Conservation (phyloP, 2,888 invertebrate species). For the Limnephilus lunatus region DNA sequence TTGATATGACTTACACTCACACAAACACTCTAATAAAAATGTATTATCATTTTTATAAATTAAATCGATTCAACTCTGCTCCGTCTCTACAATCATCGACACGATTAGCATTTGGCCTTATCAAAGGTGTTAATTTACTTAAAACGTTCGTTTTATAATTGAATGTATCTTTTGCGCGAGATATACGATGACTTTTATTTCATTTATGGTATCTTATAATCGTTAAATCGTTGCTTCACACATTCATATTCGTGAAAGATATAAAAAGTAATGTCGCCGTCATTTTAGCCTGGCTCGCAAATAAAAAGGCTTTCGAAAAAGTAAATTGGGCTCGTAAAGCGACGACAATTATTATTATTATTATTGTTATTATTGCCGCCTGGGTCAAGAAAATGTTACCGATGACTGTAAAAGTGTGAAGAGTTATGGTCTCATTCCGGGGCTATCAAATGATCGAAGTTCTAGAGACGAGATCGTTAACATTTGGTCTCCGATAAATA, state of each 20-base stretch:
- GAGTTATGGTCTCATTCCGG: constrained; percentile 54
- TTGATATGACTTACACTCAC: neutral
- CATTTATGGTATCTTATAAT: neutral
- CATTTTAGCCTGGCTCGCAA: neutral
- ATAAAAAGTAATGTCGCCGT: constrained; percentile 7
- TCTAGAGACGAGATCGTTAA: constrained; percentile 57
- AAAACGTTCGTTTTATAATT: neutral
- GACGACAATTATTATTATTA: constrained; percentile 14
- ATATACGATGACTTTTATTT: constrained; percentile 9
- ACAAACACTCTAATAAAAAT: neutral
- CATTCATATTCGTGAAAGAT: neutral
- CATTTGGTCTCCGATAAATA: constrained; percentile 57
- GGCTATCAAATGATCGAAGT: constrained; percentile 57
- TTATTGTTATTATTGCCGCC: neutral
- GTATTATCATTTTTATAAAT: neutral
- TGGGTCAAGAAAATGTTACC: constrained; percentile 31
- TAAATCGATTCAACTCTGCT: neutral
- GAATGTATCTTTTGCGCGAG: neutral
- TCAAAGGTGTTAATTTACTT: neutral
- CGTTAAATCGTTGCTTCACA: neutral
- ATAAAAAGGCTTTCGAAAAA: neutral
- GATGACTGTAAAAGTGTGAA: neutral
- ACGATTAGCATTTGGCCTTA: neutral
- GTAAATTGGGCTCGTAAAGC: constrained; percentile 5
- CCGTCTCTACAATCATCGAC: neutral